Conservation (phyloP, 2,888 invertebrate genomes). For the Ophion ventricosus region DNA sequence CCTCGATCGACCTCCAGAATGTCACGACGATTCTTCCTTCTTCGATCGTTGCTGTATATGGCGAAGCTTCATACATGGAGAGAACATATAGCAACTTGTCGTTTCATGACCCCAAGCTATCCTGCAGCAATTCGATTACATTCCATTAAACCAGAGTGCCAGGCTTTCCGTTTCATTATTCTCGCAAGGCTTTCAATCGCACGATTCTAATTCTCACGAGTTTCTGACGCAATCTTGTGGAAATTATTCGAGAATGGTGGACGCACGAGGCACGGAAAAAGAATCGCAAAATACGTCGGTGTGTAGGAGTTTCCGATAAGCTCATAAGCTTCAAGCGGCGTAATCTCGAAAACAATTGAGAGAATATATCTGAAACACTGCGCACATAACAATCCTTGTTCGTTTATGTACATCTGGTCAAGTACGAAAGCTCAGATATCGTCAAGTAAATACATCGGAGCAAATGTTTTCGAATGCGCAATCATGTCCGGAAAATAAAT, state of each 20-base stretch:
- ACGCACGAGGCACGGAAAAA: no score
- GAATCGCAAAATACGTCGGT: neutral
- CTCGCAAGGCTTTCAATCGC: neutral
- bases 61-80: neutral
- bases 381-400: neutral
- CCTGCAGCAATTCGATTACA: slow-evolving; percentile 10
- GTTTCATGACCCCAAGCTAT: slow-evolving; percentile 6
- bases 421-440: neutral
- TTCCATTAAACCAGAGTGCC: neutral
- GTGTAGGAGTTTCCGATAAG: neutral
- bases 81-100: neutral
- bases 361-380: neutral
- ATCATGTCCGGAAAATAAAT: neutral
- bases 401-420: neutral
- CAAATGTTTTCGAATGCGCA: neutral
- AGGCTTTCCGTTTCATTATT: neutral
- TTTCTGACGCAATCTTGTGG: neutral
- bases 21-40: slow-evolving; percentile 11
- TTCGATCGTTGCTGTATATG: slow-evolving; percentile 1
- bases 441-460: neutral
- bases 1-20: slow-evolving; percentile 39
- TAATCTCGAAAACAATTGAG: neutral
- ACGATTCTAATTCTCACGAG: neutral
- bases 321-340: neutral
- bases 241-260: no score